Evolutionary conservation across 2,888 invertebrate genomes (phyloP).

Genomic region (Drosophila kokeensis): DNA sequence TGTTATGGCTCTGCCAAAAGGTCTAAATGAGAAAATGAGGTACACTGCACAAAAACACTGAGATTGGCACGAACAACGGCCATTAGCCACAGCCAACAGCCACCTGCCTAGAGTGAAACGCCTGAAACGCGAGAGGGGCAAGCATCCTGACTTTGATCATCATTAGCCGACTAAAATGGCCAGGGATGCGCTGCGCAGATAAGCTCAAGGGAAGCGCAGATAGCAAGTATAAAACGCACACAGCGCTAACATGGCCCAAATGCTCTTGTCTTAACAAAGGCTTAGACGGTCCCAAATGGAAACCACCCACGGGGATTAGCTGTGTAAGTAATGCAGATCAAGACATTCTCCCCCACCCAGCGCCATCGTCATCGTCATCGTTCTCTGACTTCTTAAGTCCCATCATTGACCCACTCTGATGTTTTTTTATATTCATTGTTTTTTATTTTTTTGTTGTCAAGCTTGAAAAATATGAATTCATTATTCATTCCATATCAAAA

Average conservation of each 20-base stretch:
- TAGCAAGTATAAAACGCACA: slow-evolving; percentile 25
- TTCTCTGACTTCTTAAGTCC: slow-evolving; percentile 39
- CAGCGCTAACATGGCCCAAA: slow-evolving; percentile 8
- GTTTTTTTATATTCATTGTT: not conserved
- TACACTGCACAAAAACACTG: not conserved
- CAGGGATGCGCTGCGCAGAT: slow-evolving; percentile 50
- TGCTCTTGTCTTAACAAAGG: slow-evolving; percentile 50
- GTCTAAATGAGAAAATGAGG: slow-evolving; percentile 38
- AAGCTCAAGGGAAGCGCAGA: slow-evolving; percentile 40
- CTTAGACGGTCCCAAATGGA: slow-evolving; percentile 25
- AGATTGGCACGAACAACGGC: slow-evolving; percentile 3
- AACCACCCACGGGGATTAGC: slow-evolving; percentile 54
- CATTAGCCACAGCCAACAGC: not conserved
- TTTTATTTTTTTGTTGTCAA: not conserved
- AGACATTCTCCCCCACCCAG: slow-evolving; percentile 41
- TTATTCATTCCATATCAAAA: not conserved
- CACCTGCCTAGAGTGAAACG: slow-evolving; percentile 29
- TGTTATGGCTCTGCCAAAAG: slow-evolving; percentile 62
- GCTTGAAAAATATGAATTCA: not conserved
- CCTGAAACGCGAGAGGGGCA: slow-evolving; percentile 10
- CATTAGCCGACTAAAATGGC: slow-evolving; percentile 70
- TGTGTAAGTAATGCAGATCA: slow-evolving; percentile 50
- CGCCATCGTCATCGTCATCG: not conserved
- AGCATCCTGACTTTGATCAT: slow-evolving; percentile 68
- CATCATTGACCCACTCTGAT: slow-evolving; percentile 28